Base-by-base conservation (phyloP, 1,140 invertebrate species). In the Dendroctonus valens region DNA sequence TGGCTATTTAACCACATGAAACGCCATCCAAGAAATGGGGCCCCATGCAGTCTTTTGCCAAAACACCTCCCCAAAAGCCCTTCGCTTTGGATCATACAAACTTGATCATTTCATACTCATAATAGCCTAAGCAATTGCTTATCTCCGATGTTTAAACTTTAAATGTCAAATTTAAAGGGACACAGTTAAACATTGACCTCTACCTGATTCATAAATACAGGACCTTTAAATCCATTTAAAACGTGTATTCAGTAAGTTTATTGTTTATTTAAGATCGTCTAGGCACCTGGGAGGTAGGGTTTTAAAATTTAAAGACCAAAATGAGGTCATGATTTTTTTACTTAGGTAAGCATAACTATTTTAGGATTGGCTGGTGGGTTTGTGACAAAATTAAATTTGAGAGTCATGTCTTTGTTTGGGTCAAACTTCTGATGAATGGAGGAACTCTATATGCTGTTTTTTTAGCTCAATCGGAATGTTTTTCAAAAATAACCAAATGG, bases 231-330 rank as follows among this genome's bases (percentile, higher is more conserved):
- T 26, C 26, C 26, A 26, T 26, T 26, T 26, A 26, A 26, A 26
- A 26, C 26, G 26, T 26, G 26, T 12, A 11, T 12, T 12, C 42
- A 46, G 8, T 46, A 9, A 11, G 11, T 54, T 38, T 42, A 15
- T 48, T 61, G 12, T 51, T 51, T 61, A 41, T 49, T 48, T 55
- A 41, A 11, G 1, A 26, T 26, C 26, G 26, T 26, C 26, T 26
- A 26, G 26, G 26, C 26, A 2, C 26, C 1, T 26, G 26, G 26
- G 26, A 37, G 15, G 49, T 58, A 40, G 39, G 15, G 3, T 67
- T 67, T 67, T 60, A 60, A 67, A 67, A 48, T 67, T 67, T 60
- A 67, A 67, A 60, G 12, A 38, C 48, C 65, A 67, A 41, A 67
- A 48, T 60, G 65, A 67, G 58, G 65, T 67, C 65, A 67, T 59